Base-by-base conservation (phyloP, 2,113 vertebrate genomes). In the Mastomys natalensis region DNA sequence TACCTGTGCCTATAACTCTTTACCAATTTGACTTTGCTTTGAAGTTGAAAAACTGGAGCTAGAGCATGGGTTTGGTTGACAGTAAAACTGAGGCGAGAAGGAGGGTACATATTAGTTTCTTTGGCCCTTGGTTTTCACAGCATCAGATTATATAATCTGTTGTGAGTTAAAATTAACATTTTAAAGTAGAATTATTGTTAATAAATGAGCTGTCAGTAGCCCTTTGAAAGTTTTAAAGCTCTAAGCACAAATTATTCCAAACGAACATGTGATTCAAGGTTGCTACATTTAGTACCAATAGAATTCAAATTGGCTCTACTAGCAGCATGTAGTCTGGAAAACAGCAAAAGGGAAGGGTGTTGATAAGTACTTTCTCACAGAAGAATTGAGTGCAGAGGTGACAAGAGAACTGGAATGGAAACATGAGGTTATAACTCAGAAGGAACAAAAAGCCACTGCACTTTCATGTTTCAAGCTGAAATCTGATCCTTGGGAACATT, bases 391-490 rank as follows among this genome's bases (percentile, higher is more conserved):
- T 66, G 34, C 70, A 85, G 87, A 73, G 53, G 53, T 68, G 40
- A 73, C 94, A 60, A 3, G 17, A 78, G 94, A 93, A 88, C 64
- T 92, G 81, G 64, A 86, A 60, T 78, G 66, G 86, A 62, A 88
- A 85, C 80, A 76, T 13, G 70, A 95, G 86, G 73, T 81, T 85
- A 40, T 88, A 43, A 81, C 77, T 91, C 78, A 88, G 15, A 78
- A 94, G 43, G 88, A 88, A 86, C 87, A 95, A 81, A 94, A 60
- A 53, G 58, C 53, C 60, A 48, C 51, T 92, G 8, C 34, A 31
- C 91, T 94, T 94, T 90, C 88, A 92, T 81, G 81, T 19, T 92
- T 86, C 86, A 73, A 45, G 62, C 34, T 97, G 73, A 96, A 96
- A 96, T 70, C 76, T 55, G 19, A 94, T 87, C 72, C 81, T 76